Base-by-base conservation (phyloP, 30 jellyfish, hydroid and myxozoan genomes). In the Aurelia aurita complex sp. Pacific region DNA sequence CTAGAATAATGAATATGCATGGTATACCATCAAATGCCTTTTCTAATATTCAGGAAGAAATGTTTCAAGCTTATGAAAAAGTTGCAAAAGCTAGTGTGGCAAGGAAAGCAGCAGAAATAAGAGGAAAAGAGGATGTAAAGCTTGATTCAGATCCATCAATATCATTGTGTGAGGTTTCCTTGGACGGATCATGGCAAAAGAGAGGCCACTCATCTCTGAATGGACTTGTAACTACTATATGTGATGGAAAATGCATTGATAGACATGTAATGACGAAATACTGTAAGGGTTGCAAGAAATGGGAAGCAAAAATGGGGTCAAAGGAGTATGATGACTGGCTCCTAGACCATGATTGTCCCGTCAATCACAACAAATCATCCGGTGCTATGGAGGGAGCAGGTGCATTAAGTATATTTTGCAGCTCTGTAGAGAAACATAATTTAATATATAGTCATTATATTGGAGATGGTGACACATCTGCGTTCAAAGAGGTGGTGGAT, bases 321-420 rank as follows among this genome's bases (percentile, higher is more conserved):
- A 67, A 67, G 16, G 88, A 77, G 52, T 77, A 77, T 77, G 84
- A 77, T 19, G 35, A 64, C 14, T 77, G 88, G 88, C 35, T n/a
- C 18, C 59, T 77, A n/a, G 85, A 74, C 40, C 90, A 80, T 59
- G 51, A 67, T 34, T 80, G 90, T 67, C 66, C 38, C 15, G 34
- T n/a, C 66, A 80, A 80, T 50, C 90, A 80, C 54, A 59, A 13
- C 13, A 33, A 54, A 19, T 80, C 89, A 23, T 67, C 90, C 35
- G 90, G 90, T 18, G 87, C 88, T 14, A 80, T 80, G 90, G 90
- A 80, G 88, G 18, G 86, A 11, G 90, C 76, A 64, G 88, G 90
- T 11, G 80, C 80, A 36, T 43, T 36, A 38, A 65, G 33, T 38
- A 67, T 80, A 23, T 80, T 80, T 59, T 14, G 59, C 16, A 75